phyloP scores from a whole-genome alignment of 92 coral and sea anemone species.

The Diadumene lineata region DNA sequence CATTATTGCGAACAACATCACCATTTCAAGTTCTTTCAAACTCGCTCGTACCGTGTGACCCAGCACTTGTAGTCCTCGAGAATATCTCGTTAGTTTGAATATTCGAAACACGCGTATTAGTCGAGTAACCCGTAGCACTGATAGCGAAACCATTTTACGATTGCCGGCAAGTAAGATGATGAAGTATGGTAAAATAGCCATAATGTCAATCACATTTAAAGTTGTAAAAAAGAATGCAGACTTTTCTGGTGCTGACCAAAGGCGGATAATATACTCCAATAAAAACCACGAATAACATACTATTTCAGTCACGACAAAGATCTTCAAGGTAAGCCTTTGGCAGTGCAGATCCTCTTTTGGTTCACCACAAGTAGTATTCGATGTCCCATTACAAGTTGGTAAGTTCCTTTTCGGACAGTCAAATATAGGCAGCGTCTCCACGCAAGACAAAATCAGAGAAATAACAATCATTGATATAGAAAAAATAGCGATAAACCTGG shows the following conservation, averaged over 20 bases:
- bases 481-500: conserved; percentile 66
- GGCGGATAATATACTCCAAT: conserved; percentile 78
- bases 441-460: conserved; percentile 76
- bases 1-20: conserved; percentile 75
- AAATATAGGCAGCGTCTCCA: conserved; percentile 78
- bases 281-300: conserved; percentile 87
- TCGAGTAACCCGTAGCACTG: conserved; percentile 74
- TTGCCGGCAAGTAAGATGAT: conserved; percentile 69
- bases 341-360: conserved; percentile 17
- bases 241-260: conserved; percentile 84
- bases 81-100: conserved; percentile 87
- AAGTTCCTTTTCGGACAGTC: conserved; percentile 40
- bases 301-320: conserved; percentile 66
- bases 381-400: conserved; percentile 20
- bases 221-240: conserved; percentile 71
- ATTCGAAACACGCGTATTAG: conserved; percentile 83
- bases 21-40: conserved; percentile 89
- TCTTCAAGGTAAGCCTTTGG: conserved; percentile 24
- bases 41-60: conserved; percentile 89
- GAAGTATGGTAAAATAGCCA: conserved; percentile 89
- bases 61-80: conserved; percentile 90
- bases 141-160: conserved; percentile 59
- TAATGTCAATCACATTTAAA: conserved; percentile 79
- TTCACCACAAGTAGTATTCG: neutral
- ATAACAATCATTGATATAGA: conserved; percentile 72